Evolutionary conservation across 2,888 invertebrate genomes (phyloP).

Genomic region (Sacculina carcini): DNA sequence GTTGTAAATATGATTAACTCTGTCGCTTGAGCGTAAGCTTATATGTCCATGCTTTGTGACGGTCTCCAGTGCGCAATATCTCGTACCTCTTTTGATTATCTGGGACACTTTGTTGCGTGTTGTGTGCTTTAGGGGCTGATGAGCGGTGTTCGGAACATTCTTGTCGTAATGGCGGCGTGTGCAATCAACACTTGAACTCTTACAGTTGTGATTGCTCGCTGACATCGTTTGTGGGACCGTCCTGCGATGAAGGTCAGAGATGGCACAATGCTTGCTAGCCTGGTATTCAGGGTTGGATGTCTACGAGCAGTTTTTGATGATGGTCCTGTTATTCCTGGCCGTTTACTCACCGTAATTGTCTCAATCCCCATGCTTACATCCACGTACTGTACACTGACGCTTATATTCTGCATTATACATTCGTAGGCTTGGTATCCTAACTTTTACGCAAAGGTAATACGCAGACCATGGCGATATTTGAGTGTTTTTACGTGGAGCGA

Average conservation of each 20-base stretch:
- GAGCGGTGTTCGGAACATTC: conserved; percentile 32
- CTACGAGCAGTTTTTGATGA: too few relatives aligned
- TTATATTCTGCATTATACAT: too few relatives aligned
- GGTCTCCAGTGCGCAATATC: not conserved
- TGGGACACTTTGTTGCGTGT: conserved; percentile 41
- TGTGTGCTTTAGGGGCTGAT: conserved; percentile 38
- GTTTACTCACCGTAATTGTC: too few relatives aligned
- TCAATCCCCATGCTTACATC: too few relatives aligned
- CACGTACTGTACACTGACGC: too few relatives aligned
- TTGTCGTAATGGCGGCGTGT: conserved; percentile 71
- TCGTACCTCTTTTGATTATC: not conserved
- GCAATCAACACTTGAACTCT: conserved; percentile 82
- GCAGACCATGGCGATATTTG: not conserved
- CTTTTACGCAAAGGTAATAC: too few relatives aligned
- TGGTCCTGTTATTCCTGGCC: too few relatives aligned
- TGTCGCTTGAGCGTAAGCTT: not conserved
- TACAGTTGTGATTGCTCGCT: conserved; percentile 85
- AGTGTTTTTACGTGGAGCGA: not conserved
- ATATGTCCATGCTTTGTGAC: not conserved
- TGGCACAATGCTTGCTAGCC: too few relatives aligned
- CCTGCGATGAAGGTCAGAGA: conserved; percentile 63
- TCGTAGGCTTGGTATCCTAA: too few relatives aligned
- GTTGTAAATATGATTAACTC: not conserved
- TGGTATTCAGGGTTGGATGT: too few relatives aligned
- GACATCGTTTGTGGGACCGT: conserved; percentile 79